Conservation (phyloP, 2,888 invertebrate genomes). For the Poecilus cupreus region DNA sequence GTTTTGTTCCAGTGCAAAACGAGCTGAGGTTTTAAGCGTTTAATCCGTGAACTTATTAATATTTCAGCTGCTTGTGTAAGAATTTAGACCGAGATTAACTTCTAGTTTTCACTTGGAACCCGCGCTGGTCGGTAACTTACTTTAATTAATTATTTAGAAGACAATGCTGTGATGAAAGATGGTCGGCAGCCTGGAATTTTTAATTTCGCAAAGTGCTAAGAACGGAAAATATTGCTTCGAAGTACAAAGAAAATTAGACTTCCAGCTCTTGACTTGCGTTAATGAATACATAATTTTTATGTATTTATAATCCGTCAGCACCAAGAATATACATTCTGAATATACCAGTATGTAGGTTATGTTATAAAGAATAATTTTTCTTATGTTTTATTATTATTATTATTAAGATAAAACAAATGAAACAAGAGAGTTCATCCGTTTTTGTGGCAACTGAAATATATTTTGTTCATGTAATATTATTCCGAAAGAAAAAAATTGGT, state of each 20-base stretch:
- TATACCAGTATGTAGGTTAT: too few species aligned
- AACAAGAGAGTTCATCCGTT: too few species aligned
- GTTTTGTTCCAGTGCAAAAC: neutral
- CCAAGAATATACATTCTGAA: too few species aligned
- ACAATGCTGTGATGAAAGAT: conserved; percentile 18
- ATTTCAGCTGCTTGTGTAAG: conserved; percentile 15
- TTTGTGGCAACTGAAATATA: too few species aligned
- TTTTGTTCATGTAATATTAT: too few species aligned
- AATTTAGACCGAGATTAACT: neutral
- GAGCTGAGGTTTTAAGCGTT: neutral
- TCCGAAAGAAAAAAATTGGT: too few species aligned
- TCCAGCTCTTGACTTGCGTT: neutral
- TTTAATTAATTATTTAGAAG: conserved; percentile 36
- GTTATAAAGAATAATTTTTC: too few species aligned
- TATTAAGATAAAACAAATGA: too few species aligned
- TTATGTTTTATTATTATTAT: too few species aligned
- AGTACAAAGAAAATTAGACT: neutral
- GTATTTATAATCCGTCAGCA: neutral
- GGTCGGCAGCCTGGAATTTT: conserved; percentile 2
- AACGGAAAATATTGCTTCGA: neutral
- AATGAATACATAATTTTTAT: conserved; percentile 8
- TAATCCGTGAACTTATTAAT: conserved; percentile 31
- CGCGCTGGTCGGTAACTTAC: neutral
- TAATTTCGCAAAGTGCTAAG: conserved; percentile 15
- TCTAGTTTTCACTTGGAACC: conserved; percentile 10